phyloP scores from a whole-genome alignment of 2,797 vertebrate genomes.

The Chloroceryle amazona region DNA sequence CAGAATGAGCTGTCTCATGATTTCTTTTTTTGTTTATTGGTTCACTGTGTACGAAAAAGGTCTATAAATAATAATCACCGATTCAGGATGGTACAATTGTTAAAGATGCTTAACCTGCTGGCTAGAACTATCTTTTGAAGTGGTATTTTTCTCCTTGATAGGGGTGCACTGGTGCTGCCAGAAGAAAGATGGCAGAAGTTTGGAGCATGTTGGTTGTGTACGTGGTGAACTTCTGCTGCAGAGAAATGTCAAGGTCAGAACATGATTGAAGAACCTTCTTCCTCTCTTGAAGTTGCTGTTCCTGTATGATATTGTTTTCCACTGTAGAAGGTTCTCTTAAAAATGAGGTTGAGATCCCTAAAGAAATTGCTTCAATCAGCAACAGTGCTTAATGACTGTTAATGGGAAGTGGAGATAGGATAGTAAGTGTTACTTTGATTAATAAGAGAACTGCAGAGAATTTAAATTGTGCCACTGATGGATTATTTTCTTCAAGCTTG shows the following conservation, averaged over 20 bases:
- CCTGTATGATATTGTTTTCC: conserved; percentile 87
- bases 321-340: conserved; percentile 86
- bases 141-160: not conserved
- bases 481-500: conserved; percentile 92
- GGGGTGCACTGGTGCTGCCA: not conserved
- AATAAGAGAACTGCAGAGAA: conserved; percentile 90
- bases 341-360: conserved; percentile 90
- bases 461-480: conserved; percentile 91
- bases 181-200: conserved; percentile 55
- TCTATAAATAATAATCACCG: not conserved
- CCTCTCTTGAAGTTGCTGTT: conserved; percentile 75
- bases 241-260: conserved; percentile 85
- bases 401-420: conserved; percentile 92
- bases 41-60: not conserved
- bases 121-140: not conserved
- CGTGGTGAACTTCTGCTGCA: conserved; percentile 73
- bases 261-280: conserved; percentile 84
- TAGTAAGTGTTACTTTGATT: conserved; percentile 91
- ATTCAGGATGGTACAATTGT: not conserved
- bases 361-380: conserved; percentile 92
- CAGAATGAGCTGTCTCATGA: not conserved
- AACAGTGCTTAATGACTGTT: conserved; percentile 90
- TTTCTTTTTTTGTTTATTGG: not conserved
- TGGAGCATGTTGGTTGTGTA: conserved; percentile 42
- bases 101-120: conserved; percentile 32